phyloP scores from a whole-genome alignment of 1,140 invertebrate genomes.

The Daktulosphaira vitifoliae region DNA sequence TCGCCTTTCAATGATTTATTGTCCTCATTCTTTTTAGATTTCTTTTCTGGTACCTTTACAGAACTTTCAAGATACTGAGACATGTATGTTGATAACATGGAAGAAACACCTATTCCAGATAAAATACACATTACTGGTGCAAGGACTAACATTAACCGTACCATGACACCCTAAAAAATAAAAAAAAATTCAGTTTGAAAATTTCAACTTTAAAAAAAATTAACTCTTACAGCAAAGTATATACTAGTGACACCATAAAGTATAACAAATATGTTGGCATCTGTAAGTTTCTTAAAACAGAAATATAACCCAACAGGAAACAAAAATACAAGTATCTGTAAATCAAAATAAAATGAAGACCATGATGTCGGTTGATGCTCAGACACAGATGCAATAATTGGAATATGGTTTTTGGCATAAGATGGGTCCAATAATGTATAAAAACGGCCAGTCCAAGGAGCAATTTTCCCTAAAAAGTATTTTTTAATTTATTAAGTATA shows the following conservation, averaged over 20 bases:
- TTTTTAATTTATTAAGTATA: no score
- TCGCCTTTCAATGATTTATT: constrained; percentile 82
- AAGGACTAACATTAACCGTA: constrained; percentile 93
- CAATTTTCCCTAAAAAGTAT: constrained; percentile 71
- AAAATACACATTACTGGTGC: constrained; percentile 97
- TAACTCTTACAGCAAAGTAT: constrained; percentile 82
- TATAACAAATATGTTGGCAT: constrained; percentile 95
- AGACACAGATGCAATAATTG: constrained; percentile 96
- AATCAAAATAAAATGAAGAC: constrained; percentile 97
- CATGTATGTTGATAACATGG: constrained; percentile 82
- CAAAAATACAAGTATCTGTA: constrained; percentile 87
- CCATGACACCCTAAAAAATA: constrained; percentile 80
- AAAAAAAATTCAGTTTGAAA: background rate
- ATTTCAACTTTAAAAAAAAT: background rate
- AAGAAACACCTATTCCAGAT: constrained; percentile 86
- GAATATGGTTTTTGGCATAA: constrained; percentile 98
- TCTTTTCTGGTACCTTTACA: constrained; percentile 48
- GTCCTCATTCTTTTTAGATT: constrained; percentile 64
- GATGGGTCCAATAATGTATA: constrained; percentile 95
- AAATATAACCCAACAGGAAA: constrained; percentile 94
- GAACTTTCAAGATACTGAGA: constrained; percentile 62
- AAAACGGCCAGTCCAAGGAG: constrained; percentile 97
- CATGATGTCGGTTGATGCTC: constrained; percentile 98
- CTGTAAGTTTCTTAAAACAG: constrained; percentile 86
- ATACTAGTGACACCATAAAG: constrained; percentile 95